Conservation (phyloP, 1,140 invertebrate species). For the Leptinotarsa undecemlineata region DNA sequence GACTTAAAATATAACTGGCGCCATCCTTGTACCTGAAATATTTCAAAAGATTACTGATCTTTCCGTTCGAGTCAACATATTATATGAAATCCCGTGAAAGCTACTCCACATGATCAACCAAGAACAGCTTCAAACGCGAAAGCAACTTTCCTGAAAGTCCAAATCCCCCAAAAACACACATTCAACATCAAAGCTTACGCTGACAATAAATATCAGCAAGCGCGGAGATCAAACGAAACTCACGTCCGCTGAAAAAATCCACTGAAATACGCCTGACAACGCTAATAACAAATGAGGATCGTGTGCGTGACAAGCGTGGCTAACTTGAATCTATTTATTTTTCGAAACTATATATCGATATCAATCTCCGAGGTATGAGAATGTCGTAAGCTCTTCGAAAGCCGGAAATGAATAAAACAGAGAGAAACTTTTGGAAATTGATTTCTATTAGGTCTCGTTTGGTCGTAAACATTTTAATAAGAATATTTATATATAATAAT, state of each 20-base stretch:
- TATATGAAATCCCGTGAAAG: no score
- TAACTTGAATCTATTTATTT: constrained; percentile 8
- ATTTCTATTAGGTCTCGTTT: no score
- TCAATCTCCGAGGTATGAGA: not conserved
- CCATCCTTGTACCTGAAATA: no score
- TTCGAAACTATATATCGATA: not conserved
- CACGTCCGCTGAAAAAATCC: constrained; percentile 14
- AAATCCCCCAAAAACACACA: not conserved
- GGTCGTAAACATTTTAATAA: no score
- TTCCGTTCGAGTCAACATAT: no score
- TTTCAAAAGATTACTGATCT: no score
- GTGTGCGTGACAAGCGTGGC: constrained; percentile 22
- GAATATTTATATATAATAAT: no score
- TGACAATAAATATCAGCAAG: constrained; percentile 3
- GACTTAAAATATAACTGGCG: no score
- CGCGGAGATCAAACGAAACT: not conserved
- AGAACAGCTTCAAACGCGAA: no score
- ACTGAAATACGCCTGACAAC: constrained; percentile 17
- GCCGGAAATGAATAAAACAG: not conserved
- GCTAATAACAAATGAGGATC: constrained; percentile 20
- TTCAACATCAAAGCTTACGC: constrained; percentile 10
- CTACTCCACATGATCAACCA: no score
- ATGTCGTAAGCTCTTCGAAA: not conserved
- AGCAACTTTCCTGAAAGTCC: no score
- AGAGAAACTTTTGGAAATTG: no score